Evolutionary conservation across 1,140 invertebrate genomes (phyloP), one percentile per base, ranked within the genome.

Genomic region (Pogonomyrmex californicus): DNA sequence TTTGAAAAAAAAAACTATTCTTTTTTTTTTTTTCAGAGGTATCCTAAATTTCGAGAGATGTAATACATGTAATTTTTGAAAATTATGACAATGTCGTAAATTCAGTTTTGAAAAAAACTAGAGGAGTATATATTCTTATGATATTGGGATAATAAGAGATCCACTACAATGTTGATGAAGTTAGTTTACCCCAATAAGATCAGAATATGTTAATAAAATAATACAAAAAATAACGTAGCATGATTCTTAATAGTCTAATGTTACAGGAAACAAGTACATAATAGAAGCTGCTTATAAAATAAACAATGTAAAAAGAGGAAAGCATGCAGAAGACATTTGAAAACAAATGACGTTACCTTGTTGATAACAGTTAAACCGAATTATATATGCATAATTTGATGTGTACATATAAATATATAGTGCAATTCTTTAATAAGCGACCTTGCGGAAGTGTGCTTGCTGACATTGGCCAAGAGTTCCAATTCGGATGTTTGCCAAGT

Each of bases 401-500:
- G 0, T 23, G 30, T 58, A 58, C 1, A 44, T 44, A 44, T 44
- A 44, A 33, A 60, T 60, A 33, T 60, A 63, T 36, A 23, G 7
- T n/a, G 5, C 3, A 10, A 14, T 6, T 30, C n/a, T 60, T 54
- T 10, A 71, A 33, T 41, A 47, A 44, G 10, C 17, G 60, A 68
- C 73, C 30, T 60, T 58, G 7, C 71, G 30, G 9, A 54, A 83
- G 66, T 63, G 41, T 66, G 30, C 30, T 30, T 87, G 81, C 41
- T 92, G 93, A 93, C 94, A 94, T 94, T 94, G 94, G 89, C 93
- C 93, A 87, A 93, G 85, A 89, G 90, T 90, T 87, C 85, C 91
- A 91, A 93, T n/a, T 73, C 62, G 71, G 79, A 14, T 51, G 60
- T 36, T 83, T 91, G 94, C 94, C 94, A 94, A 94, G 76, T 91